Evolutionary conservation across 2,113 vertebrate species (phyloP), one percentile per base, ranked within the genome.

Genomic region (Progne subis): DNA sequence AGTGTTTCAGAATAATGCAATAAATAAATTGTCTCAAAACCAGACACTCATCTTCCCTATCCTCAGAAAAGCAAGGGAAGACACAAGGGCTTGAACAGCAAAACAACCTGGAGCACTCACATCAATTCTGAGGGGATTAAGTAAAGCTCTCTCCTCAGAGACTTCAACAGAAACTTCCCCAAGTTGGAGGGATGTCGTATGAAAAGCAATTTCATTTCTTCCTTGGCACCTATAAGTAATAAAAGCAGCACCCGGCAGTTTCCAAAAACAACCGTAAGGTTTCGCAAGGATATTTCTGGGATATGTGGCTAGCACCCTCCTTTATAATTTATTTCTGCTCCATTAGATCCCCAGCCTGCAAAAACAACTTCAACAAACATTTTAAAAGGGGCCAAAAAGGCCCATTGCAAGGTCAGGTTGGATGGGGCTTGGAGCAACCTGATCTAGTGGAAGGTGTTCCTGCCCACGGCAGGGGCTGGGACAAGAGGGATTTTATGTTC

Each of bases 61-160:
- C 47, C 75, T 80, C 64, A 76, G 55, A 47, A 85, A 28, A 41
- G 16, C 56, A 26, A 34, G 65, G 41, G 21, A 14, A 49, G 49
- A 46, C 43, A n/a, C 32, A 57, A 90, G 67, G 50, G 26, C 50
- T 76, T 13, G 2, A 56, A 39, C 2, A 5, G 39, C 64, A 80
- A 39, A 77, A 37, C 2, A 3, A 83, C 69, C 61, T 12, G 72
- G 61, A 90, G 57, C 16, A 9, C 65, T 79, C 16, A 2, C 34
- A 83, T 39, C 82, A 72, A 55, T 94, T 94, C 77, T 84, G 65
- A 91, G 91, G 77, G 87, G 94, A 92, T 96, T 97, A 92, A 91
- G 17, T 85, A 64, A 94, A 95, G 77, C 70, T 77, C n/a, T 39
- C 69, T 95, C 76, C 83, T 95, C 71, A 68, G 44, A 49, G 63